Base-by-base conservation (phyloP, 64 coral and sea anemone genomes). In the Actinia tenebrosa region DNA sequence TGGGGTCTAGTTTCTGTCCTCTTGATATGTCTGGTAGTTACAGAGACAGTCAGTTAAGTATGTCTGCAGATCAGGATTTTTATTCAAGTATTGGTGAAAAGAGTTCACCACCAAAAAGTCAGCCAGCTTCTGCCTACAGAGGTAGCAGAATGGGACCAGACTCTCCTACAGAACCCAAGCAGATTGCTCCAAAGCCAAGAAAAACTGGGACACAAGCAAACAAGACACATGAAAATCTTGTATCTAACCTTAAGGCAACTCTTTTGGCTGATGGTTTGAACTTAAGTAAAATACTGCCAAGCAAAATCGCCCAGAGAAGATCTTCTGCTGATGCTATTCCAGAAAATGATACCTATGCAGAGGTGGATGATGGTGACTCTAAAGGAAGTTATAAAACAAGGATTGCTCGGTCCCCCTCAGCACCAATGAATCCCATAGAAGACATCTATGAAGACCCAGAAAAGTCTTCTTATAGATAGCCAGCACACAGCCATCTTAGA, bases 191-290 rank as follows among this genome's bases (percentile, higher is more conserved):
- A 27, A 75, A 75, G 69, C 69, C 69, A 7, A 75, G 69, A 15
- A 75, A 75, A 42, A 0, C 69, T 13, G 25, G 1, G 26, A 1
- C n/a, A 42, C n/a, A 75, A 43, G 42, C 16, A 75, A 10, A 75
- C 1, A 18, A n/a, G 50, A 86, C 60, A 53, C 83, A 77, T 55
- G 55, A 69, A 55, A 80, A 79, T 22, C 72, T 88, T 55, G 85
- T 97, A n/a, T 93, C 86, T 54, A 93, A 97, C 87, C 89, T 93
- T 17, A 92, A 86, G 46, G 91, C 91, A 23, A 90, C 94, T 7
- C 87, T 97, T 1, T 80, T 92, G 53, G 94, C 94, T 25, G 94
- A 90, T 82, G 94, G 94, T 43, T 71, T 97, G 44, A 88, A 91
- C 78, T 86, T 97, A 59, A 85, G 44, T 22, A 97, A 93, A 62